Base-by-base conservation (phyloP, 2,797 vertebrate species). In the Argyrosomus regius region DNA sequence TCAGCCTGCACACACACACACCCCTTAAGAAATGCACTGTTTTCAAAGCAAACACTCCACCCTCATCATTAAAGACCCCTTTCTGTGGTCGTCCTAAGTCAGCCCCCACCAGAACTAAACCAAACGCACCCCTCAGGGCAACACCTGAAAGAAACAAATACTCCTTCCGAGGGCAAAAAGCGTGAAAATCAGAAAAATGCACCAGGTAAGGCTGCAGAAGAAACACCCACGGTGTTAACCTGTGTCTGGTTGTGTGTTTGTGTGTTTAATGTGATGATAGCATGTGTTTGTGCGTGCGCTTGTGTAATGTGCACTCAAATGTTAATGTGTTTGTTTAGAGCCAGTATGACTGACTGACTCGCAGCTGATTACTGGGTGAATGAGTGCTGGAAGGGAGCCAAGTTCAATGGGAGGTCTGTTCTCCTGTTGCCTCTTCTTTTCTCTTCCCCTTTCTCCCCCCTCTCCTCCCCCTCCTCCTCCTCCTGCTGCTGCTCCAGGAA, bases 341-440 rank as follows among this genome's bases (percentile, higher is more conserved):
- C 60, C 78, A 24, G 68, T 92, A 89, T 93, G 94, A 92, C 91
- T 96, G 95, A 97, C 95, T 96, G 96, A 96, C 96, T 97, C 96
- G 90, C 94, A 93, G 94, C 96, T 96, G 97, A 97, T 97, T 95
- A 95, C 94, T 93, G 94, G 90, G 62, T 94, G 95, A 96, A 88
- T 91, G 95, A 95, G 90, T 88, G 94, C 94, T 98, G 97, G 97
- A 96, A 78, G 89, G 46, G 79, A 93, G 97, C 97, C 97, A 98
- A 94, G 91, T 96, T 94, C 96, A 95, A 89, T 67, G 72, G 93
- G 91, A 89, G 92, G 91, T 92, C 89, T 88, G 78, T 78, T 84
- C 87, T 91, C 80, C 88, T 80, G 80, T 78, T 82, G 78, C 72
- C 90, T 86, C 88, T 79, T 79, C 72, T 74, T 72, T 71, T 68